Evolutionary conservation across 2,797 vertebrate genomes (phyloP).

Genomic region (Euphonia xanthogaster): DNA sequence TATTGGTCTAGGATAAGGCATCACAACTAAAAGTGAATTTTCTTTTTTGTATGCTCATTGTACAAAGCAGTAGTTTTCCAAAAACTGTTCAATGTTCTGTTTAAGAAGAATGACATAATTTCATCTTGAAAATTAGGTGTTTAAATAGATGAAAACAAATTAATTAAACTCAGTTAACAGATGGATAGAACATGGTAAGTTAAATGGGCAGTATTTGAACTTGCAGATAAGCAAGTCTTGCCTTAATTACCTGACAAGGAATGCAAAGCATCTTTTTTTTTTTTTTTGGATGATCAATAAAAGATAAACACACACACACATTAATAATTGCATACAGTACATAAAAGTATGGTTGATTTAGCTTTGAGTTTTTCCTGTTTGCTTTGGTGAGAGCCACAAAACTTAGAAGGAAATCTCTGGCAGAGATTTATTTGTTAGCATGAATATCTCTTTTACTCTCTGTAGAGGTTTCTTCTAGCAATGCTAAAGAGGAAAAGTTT

Average conservation of each 20-base stretch:
- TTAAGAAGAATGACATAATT: neutral
- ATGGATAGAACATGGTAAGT: neutral
- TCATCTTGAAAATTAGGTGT: neutral
- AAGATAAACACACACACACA: accelerated
- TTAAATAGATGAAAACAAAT: neutral
- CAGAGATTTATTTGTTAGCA: neutral
- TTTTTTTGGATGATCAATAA: neutral
- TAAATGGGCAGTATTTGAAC: neutral
- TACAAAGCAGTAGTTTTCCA: neutral
- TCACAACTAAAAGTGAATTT: accelerated
- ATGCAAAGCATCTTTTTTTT: neutral
- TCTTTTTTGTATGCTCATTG: neutral
- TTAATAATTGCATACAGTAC: neutral
- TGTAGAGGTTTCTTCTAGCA: neutral
- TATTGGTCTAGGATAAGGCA: neutral
- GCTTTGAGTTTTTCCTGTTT: neutral
- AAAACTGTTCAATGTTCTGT: neutral
- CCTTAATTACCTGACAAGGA: neutral
- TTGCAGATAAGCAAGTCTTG: neutral
- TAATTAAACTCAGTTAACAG: neutral
- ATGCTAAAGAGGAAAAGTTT: neutral
- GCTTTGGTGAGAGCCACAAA: neutral
- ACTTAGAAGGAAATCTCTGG: neutral
- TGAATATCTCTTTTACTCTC: neutral
- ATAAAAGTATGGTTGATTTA: neutral